A percentile compares a stretch with the other conserved stretches of the same genome.
phyloP scores from a whole-genome alignment of 2,888 invertebrate genomes.

The Lasioglossum malachurum region DNA sequence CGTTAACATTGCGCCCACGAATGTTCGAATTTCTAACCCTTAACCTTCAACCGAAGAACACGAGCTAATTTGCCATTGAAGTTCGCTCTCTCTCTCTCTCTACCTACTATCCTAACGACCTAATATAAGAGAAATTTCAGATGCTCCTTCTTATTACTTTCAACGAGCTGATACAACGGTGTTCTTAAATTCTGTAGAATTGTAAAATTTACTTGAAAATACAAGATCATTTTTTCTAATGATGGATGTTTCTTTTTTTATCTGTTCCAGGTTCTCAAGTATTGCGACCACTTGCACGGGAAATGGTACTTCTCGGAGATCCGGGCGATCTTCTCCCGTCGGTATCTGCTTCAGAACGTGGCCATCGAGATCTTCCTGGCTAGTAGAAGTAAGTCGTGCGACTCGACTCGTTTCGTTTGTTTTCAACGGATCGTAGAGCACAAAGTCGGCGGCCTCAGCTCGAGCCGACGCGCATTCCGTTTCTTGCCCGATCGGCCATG shows the following conservation, averaged over 20 bases:
- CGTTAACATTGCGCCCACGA: not conserved
- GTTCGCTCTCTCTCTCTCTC: too few species aligned
- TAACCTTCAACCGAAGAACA: not conserved
- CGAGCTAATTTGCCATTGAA: not conserved
- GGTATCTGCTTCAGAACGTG: constrained; percentile 98
- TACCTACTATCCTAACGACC: too few species aligned
- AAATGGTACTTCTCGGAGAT: constrained; percentile 99
- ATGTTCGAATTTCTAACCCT: not conserved
- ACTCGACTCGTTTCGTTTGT: constrained; percentile 40
- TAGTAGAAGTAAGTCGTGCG: constrained; percentile 94
- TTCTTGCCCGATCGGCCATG: constrained; percentile 72
- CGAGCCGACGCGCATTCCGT: constrained; percentile 68
- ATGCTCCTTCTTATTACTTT: too few species aligned
- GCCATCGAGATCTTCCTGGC: constrained; percentile 99
- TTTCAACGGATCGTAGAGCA: constrained; percentile 33
- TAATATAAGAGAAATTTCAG: too few species aligned
- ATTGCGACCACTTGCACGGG: constrained; percentile 99
- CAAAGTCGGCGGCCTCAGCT: constrained; percentile 21
- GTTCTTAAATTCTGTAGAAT: not conserved
- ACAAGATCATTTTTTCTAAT: not conserved
- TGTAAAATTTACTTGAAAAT: not conserved
- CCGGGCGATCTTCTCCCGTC: constrained; percentile 98
- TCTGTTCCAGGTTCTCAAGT: constrained; percentile 94
- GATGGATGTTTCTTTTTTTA: constrained; percentile 49
- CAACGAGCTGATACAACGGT: too few species aligned